phyloP scores from a whole-genome alignment of 2,888 invertebrate genomes.

The Arctia plantaginis region DNA sequence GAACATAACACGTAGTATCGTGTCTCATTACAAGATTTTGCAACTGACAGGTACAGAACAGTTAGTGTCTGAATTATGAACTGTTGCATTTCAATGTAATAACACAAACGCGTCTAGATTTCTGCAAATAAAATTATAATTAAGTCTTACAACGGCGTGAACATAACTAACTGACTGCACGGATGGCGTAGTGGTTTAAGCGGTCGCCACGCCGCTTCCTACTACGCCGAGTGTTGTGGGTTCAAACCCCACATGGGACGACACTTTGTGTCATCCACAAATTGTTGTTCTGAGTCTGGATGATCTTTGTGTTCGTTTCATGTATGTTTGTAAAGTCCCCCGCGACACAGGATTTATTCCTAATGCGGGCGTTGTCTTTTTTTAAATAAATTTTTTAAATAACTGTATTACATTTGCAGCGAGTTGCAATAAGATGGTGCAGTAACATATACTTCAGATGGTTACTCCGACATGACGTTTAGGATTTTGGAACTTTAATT shows the following conservation, averaged over 20 bases:
- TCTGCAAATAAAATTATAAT: conserved; percentile 5
- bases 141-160: neutral
- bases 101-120: neutral
- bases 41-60: neutral
- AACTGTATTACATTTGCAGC: neutral
- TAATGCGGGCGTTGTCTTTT: no score
- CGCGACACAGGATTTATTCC: no score
- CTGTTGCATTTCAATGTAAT: neutral
- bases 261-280: no score
- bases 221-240: no score
- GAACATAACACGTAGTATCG: neutral
- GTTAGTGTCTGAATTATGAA: neutral
- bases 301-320: no score
- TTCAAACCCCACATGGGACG: no score
- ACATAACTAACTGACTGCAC: no score
- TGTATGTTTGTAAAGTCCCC: no score
- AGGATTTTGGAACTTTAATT: neutral
- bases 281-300: no score
- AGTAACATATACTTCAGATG: neutral
- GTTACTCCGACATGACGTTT: neutral
- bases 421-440: neutral
- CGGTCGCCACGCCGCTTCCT: no score
- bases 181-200: no score
- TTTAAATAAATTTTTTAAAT: no score
- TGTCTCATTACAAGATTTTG: neutral